These are phyloP conservation scores for Tetrapedia diversipes DNA, from an alignment of 2,888 invertebrate genomes.

Conservation along the genomic window DNA sequence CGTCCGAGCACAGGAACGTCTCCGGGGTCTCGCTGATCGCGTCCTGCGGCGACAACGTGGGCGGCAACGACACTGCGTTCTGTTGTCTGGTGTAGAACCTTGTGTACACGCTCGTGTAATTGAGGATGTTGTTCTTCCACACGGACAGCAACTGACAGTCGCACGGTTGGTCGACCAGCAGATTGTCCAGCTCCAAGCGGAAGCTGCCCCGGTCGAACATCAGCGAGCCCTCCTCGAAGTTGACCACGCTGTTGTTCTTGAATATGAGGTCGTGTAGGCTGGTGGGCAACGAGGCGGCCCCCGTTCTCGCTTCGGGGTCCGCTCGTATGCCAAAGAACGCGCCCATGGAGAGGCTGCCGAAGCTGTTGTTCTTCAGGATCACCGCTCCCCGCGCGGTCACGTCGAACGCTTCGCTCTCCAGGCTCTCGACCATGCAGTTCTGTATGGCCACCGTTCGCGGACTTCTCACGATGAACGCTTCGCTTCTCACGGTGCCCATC, in stretches of 20 bases:
- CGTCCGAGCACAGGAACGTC: conserved; percentile 76
- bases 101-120: conserved; percentile 78
- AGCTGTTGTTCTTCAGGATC: conserved; percentile 87
- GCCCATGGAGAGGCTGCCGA: conserved; percentile 85
- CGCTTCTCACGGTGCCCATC: conserved; percentile 87
- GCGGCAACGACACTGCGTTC: conserved; percentile 58
- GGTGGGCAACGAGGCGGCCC: conserved; percentile 81
- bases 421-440: conserved; percentile 85
- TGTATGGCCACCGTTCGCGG: conserved; percentile 86
- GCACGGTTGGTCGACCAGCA: conserved; percentile 86
- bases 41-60: conserved; percentile 65
- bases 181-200: conserved; percentile 85
- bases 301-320: conserved; percentile 81
- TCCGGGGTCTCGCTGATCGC: conserved; percentile 75
- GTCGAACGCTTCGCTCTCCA: conserved; percentile 88
- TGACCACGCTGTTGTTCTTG: conserved; percentile 86
- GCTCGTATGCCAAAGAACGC: conserved; percentile 86
- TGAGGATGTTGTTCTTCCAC: conserved; percentile 79
- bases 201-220: conserved; percentile 85
- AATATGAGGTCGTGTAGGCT: conserved; percentile 85
- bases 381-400: conserved; percentile 86
- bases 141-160: conserved; percentile 84
- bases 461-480: conserved; percentile 87
- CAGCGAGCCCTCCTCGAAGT: conserved; percentile 85
- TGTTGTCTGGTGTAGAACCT: conserved; percentile 72